phyloP scores from a whole-genome alignment of 2,888 invertebrate species.

The Eupithecia subfuscata region DNA sequence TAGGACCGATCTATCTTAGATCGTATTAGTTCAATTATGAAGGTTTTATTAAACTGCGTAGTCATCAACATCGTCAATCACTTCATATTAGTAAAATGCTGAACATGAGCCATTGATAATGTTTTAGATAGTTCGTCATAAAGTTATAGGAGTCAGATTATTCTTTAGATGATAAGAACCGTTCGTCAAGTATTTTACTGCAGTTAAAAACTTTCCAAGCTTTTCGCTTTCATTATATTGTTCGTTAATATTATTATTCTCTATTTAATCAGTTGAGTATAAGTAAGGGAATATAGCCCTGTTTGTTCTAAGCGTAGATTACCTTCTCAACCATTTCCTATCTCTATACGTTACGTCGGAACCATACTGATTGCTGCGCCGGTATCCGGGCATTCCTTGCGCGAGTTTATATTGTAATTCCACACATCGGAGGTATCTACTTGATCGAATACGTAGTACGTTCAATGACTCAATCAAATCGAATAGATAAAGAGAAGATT shows the following conservation, averaged over 20 bases:
- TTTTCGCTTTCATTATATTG: too few species aligned
- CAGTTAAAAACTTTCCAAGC: too few species aligned
- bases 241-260: too few species aligned
- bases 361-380: conserved; percentile 25
- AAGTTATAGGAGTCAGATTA: too few species aligned
- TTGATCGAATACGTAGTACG: conserved; percentile 21
- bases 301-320: not conserved
- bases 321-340: conserved; percentile 8
- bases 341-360: conserved; percentile 4
- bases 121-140: too few species aligned
- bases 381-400: conserved; percentile 28
- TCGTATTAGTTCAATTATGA: not conserved
- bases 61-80: too few species aligned
- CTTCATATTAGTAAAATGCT: too few species aligned
- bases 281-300: not conserved
- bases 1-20: not conserved
- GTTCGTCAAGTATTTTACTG: too few species aligned
- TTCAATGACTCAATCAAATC: conserved; percentile 2
- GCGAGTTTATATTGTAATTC: conserved; percentile 38
- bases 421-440: conserved; percentile 29
- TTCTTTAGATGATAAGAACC: too few species aligned
- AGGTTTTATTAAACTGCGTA: not conserved
- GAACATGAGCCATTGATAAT: too few species aligned
- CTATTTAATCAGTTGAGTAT: not conserved
- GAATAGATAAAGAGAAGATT: not conserved